Evolutionary conservation across 2,797 vertebrate species (phyloP).

Genomic region (Pipistrellus nathusii): DNA sequence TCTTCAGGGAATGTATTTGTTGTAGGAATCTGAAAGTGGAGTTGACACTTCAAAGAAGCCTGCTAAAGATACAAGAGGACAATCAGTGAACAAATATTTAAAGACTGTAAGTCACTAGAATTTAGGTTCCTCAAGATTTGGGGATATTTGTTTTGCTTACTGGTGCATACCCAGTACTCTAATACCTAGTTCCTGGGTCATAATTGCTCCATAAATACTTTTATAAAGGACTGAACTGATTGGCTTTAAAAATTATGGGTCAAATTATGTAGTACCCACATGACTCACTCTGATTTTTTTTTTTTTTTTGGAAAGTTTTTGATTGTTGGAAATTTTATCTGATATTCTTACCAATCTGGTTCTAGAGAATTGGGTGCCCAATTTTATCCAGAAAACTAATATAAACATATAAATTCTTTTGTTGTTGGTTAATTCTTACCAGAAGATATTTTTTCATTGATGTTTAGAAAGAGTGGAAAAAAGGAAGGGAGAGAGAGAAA

Average conservation of each 20-base stretch:
- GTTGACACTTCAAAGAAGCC: neutral
- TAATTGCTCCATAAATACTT: neutral
- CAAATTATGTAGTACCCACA: neutral
- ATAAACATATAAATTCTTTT: neutral
- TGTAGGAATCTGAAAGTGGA: neutral
- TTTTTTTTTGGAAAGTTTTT: neutral
- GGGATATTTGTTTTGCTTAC: constrained; percentile 32
- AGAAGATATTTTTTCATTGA: neutral
- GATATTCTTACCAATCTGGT: neutral
- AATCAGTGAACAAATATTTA: constrained; percentile 10
- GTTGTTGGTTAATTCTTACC: neutral
- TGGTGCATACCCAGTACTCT: neutral
- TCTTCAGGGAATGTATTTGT: neutral
- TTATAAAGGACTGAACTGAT: constrained; percentile 5
- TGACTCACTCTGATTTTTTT: neutral
- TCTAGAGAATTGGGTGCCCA: neutral
- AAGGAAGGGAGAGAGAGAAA: neutral
- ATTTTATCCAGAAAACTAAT: neutral
- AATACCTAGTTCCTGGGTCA: neutral
- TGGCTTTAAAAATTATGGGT: neutral
- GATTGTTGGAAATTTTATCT: constrained; percentile 1
- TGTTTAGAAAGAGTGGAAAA: neutral
- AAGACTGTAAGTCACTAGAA: neutral
- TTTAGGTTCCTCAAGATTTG: constrained; percentile 8
- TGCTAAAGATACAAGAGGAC: constrained; percentile 13